phyloP scores from a whole-genome alignment of 1,140 invertebrate genomes.

The Ridgeia piscesae region DNA sequence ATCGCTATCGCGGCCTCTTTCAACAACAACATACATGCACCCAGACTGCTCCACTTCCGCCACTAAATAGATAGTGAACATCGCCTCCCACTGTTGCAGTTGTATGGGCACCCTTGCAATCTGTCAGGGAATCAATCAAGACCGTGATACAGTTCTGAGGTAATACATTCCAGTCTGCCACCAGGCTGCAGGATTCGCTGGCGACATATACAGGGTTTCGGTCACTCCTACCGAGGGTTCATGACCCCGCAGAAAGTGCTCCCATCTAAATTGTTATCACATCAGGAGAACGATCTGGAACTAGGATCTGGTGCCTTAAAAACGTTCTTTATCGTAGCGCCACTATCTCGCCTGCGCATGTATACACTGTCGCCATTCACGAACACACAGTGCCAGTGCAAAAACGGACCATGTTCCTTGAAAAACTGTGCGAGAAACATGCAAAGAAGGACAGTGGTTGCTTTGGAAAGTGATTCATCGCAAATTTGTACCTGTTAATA shows the following conservation, averaged over 20 bases:
- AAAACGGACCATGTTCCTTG: not conserved
- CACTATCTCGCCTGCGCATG: not conserved
- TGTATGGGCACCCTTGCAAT: not conserved
- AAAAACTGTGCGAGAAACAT: not conserved
- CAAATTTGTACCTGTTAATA: not conserved
- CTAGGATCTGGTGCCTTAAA: not conserved
- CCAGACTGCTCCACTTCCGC: not conserved
- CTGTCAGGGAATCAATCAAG: not conserved
- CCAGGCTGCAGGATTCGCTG: not conserved
- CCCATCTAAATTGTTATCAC: not conserved
- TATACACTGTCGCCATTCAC: not conserved
- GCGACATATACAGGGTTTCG: not conserved
- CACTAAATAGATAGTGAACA: constrained; percentile 1
- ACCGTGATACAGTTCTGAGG: not conserved
- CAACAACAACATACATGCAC: not conserved
- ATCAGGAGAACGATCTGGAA: not conserved
- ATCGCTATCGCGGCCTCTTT: not conserved
- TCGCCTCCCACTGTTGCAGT: not conserved
- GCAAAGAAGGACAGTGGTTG: not conserved
- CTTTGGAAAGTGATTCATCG: not conserved
- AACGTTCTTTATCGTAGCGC: not conserved
- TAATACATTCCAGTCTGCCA: not conserved
- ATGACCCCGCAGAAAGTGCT: not conserved
- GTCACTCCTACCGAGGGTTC: not conserved
- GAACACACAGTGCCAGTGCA: not conserved